Base-by-base conservation (phyloP, 2,888 invertebrate genomes). In the Ceraclea dissimilis region DNA sequence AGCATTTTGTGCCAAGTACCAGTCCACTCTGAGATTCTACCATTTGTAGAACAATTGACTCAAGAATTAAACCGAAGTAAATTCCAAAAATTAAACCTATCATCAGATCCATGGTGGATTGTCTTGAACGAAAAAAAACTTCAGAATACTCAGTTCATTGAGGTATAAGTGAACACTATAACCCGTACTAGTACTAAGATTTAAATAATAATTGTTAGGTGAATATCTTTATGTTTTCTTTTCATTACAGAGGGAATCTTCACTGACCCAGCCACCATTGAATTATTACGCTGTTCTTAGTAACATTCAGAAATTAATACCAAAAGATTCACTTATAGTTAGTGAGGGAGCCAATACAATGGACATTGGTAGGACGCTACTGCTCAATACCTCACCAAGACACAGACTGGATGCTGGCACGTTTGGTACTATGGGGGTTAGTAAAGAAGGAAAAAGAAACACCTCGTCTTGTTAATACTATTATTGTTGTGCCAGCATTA, bases 261-360 rank as follows among this genome's bases (percentile, higher is more conserved):
- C 76, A 64, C 86, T 92, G 68, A 80, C 76, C 39, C 73, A 83
- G 0, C 74, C 83, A 1, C 97, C 97, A 0, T 75, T 97, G 22
- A 97, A 96, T 74, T 98, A 97, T 73, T 97, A 93, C 69, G 85
- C 94, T 0, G 94, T 93, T 2, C 93, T 95, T 70, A 85, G 89
- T 70, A 83, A 89, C 62, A 82, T 97, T 49, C 87, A 89, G 66
- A 80, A 84, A 48, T 71, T 79, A 54, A 79, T 93, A 57, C 92
- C 93, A 0, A 78, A 81, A 67, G 89, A 97, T 73, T 85, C 88
- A 4, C 83, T 97, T 16, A 92, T 98, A 59, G 90, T 96, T 22
- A 96, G 94, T 68, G 97, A 98, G 74, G 98, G 97, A 19, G 96
- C 97, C 33, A 97, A 97, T 71, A 98, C 97, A 0, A 98, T 98